Evolutionary conservation across 2,888 invertebrate species (phyloP), one percentile per base, ranked within the genome.

Genomic region (Boloria euphrosyne): DNA sequence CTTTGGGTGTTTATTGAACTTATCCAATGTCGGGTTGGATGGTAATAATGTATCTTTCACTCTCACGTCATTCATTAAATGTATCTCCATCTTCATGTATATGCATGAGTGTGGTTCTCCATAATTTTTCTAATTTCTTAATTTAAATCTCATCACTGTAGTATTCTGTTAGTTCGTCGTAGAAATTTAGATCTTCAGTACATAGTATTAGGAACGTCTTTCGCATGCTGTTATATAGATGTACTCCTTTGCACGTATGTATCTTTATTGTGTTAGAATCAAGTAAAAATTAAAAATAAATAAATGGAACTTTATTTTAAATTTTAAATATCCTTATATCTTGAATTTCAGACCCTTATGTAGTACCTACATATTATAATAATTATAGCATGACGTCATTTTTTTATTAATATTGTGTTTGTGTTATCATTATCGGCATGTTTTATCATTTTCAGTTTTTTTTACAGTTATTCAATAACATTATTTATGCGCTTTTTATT

Each of bases 101-200:
- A 83, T 91, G 91, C 91, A 91, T 90, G 91, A 91, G 91, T 91
- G 91, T 91, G 91, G 91, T 91, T 91, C 78, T 80, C 81, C 79
- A 73, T 74, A 72, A 75, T 76, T 73, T 75, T 70, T 73, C 64
- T 61, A 17, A 47, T 57, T 18, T 66, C 55, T 64, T 44, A 49
- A 52, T 57, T 61, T 17, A 67, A 67, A 69, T 66, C 60, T 74
- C 80, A 81, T 82, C 75, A 76, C 77, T 81, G 81, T 83, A 82
- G 75, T 38, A 7, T 7, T 64, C 51, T 52, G 16, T 60, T 70
- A 63, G 60, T 52, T 69, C 44, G 65, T 67, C 55, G 64, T 72
- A 65, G 72, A 38, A 38, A 38, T 58, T 61, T 70, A 69, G 66
- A 51, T 46, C 47, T 61, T 68, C 49, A 50, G 49, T 51, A 18